phyloP scores from a whole-genome alignment of 2,113 vertebrate species.

The Epinephelus fuscoguttatus region DNA sequence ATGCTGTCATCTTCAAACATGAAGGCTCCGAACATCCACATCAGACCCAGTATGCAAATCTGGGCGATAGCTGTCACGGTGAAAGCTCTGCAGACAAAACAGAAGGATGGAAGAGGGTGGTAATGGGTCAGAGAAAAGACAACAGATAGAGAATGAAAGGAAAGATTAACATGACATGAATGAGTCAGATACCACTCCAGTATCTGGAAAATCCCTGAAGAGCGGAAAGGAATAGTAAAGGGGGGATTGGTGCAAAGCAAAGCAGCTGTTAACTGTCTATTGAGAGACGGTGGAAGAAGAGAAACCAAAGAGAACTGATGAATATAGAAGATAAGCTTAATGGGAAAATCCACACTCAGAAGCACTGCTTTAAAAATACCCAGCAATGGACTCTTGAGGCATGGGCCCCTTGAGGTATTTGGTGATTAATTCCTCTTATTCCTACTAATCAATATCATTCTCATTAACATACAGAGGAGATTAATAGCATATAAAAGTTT shows the following conservation, averaged over 20 bases:
- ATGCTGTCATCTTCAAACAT: constrained; percentile 76
- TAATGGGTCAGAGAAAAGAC: not conserved
- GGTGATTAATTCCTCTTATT: not conserved
- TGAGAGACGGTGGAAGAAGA: not conserved
- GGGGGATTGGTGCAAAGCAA: not conserved
- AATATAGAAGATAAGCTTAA: not conserved
- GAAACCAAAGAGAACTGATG: constrained; percentile 14
- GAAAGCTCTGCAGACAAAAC: constrained; percentile 81
- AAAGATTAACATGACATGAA: constrained; percentile 2
- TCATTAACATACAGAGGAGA: not conserved
- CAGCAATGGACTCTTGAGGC: not conserved
- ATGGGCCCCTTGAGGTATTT: not conserved
- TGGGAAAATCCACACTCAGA: not conserved
- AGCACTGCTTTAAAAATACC: not conserved
- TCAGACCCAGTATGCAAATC: constrained; percentile 89
- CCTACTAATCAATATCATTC: not conserved
- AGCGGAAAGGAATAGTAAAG: not conserved
- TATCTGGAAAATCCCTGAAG: constrained; percentile 35
- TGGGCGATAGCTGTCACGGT: constrained; percentile 90
- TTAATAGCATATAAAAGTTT: not conserved
- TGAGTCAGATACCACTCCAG: constrained; percentile 19
- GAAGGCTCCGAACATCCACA: constrained; percentile 91
- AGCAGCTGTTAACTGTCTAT: not conserved
- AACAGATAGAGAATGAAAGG: constrained; percentile 11
- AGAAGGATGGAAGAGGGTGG: not conserved